Base-by-base conservation (phyloP, 2,797 vertebrate species). In the Trachurus trachurus region DNA sequence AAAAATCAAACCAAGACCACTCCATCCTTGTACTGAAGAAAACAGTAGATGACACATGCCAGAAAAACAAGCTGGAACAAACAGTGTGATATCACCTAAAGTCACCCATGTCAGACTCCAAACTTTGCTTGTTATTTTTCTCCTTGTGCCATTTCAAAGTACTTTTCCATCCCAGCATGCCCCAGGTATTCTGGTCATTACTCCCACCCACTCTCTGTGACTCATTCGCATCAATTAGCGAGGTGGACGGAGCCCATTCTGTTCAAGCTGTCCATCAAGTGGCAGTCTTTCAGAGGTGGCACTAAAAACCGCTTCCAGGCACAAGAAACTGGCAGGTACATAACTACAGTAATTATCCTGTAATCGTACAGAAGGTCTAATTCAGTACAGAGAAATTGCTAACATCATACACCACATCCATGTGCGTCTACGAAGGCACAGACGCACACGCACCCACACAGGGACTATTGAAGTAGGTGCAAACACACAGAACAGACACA, bases 301-400 rank as follows among this genome's bases (percentile, higher is more conserved):
- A 76, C 85, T 89, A 87, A 91, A 92, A 91, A 87, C 78, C 83
- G 78, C 83, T 66, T 29, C 47, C 31, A 39, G 70, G 76, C 59
- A 80, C 77, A 47, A 61, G 63, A 83, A 86, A 77, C 77, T 40
- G 86, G 77, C 88, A 92, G 90, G 88, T 91, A 86, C 74, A 83
- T 83, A 91, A 90, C 74, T 74, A 85, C 71, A 82, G 80, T 88
- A 88, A 93, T 93, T 91, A 93, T 70, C 73, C 57, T 58, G 53
- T 9, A 74, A 72, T 78, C 77, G 8, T 71, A 78, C 80, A 72
- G 58, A 73, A 71, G 71, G 78, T 82, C 60, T 90, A 65, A 88
- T 89, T 90, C 64, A 58, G 22, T 31, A 40, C 50, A 42, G 77
- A 67, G 22, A 62, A 85, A 68, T 81, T 57, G 69, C 63, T 39